Conservation (phyloP, 2,888 invertebrate genomes). For the Deilephila porcellus region DNA sequence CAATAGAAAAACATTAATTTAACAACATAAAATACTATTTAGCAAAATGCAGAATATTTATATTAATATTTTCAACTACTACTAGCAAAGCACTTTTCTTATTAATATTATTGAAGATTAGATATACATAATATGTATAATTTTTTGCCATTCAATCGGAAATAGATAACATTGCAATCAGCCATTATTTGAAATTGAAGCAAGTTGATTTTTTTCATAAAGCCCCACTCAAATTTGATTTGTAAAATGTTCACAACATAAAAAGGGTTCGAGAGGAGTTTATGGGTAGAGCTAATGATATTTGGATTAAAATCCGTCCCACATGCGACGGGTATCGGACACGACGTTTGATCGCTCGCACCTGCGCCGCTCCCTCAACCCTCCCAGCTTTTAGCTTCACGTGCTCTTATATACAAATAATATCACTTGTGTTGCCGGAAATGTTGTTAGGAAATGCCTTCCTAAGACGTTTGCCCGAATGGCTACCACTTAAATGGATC, state of each 20-base stretch:
- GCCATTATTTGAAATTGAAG: too few species aligned
- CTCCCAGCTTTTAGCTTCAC: conserved; percentile 10
- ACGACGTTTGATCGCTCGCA: conserved; percentile 31
- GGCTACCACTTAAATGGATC: neutral
- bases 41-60: too few species aligned
- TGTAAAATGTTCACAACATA: conserved; percentile 9
- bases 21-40: too few species aligned
- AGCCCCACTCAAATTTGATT: neutral
- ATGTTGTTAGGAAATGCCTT: neutral
- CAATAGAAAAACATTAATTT: too few species aligned
- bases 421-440: conserved; percentile 5
- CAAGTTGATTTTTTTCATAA: conserved; percentile 5
- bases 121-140: too few species aligned
- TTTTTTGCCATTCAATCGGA: too few species aligned
- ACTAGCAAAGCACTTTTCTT: too few species aligned
- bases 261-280: conserved; percentile 18
- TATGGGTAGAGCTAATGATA: conserved; percentile 10
- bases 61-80: too few species aligned
- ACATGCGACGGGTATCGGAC: neutral
- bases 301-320: conserved; percentile 24
- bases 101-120: too few species aligned
- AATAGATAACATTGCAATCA: too few species aligned
- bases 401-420: neutral
- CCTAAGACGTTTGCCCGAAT: neutral
- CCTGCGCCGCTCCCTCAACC: conserved; percentile 29